A percentile compares a stretch with the other conserved stretches of the same genome.
phyloP scores from a whole-genome alignment of 1,140 invertebrate species.

The Ridgeia piscesae region DNA sequence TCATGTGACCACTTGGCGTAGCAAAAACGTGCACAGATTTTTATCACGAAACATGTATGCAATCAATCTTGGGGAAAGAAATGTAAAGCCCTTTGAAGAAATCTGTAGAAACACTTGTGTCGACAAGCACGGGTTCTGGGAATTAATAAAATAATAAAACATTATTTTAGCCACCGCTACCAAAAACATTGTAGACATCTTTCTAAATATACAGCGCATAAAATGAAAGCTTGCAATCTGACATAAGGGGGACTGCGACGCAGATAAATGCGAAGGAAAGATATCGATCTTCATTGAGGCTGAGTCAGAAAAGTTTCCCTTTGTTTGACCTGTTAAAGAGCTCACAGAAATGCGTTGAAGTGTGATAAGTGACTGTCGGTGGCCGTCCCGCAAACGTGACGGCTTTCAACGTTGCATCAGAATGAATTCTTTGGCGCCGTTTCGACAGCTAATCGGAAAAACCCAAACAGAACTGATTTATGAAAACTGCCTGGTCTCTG shows the following conservation, averaged over 20 bases:
- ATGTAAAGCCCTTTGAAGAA: not conserved
- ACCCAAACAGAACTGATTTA: slow-evolving; percentile 16
- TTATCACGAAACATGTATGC: not conserved
- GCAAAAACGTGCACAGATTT: not conserved
- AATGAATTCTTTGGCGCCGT: not conserved
- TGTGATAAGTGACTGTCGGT: not conserved
- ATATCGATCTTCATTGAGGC: not conserved
- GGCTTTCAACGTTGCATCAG: not conserved
- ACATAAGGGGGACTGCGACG: not conserved
- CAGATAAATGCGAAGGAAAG: not conserved
- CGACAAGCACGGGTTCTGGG: not conserved
- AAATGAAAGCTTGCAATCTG: not conserved
- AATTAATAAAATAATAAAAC: not conserved
- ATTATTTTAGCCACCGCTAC: not conserved
- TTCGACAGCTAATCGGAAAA: slow-evolving; percentile 11
- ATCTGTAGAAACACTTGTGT: not conserved
- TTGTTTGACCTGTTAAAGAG: not conserved
- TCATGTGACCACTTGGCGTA: not conserved
- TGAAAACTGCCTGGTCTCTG: not conserved
- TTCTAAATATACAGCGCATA: not conserved
- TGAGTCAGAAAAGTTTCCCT: not conserved
- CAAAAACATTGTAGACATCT: not conserved
- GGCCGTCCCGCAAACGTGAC: no score
- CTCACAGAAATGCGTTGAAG: not conserved
- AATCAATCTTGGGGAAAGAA: not conserved